Conservation (phyloP, 2,797 vertebrate genomes). For the Rhinophrynus dorsalis region DNA sequence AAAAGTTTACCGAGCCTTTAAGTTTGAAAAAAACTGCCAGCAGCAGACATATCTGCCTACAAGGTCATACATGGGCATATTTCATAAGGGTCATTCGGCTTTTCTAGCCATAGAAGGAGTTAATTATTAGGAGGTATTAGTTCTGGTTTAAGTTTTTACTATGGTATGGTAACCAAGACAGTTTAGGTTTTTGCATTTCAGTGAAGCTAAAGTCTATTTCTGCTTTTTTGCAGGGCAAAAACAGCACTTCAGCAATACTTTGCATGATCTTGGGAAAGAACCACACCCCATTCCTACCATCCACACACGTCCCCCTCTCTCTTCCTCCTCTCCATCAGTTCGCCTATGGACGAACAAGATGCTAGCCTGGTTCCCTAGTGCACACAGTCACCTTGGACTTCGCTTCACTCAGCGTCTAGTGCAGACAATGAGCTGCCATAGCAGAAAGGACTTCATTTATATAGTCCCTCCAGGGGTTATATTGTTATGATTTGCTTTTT, state of each 20-base stretch:
- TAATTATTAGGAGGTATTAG: too few species aligned
- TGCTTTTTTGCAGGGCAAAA: conserved; percentile 85
- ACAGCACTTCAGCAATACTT: conserved; percentile 98
- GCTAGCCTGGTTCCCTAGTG: conserved; percentile 76
- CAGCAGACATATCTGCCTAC: too few species aligned
- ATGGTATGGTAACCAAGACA: too few species aligned
- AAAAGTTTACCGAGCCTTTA: too few species aligned
- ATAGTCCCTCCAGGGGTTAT: conserved; percentile 55
- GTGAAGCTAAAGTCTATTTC: too few species aligned
- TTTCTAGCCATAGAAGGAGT: too few species aligned
- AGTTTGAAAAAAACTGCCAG: too few species aligned
- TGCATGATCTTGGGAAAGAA: conserved; percentile 78
- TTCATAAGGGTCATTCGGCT: too few species aligned
- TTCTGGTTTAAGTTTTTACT: too few species aligned
- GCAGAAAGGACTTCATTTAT: conserved; percentile 54
- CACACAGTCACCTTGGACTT: conserved; percentile 89
- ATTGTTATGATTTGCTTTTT: conserved; percentile 47
- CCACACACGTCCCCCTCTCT: neutral
- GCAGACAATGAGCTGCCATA: neutral
- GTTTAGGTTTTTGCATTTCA: too few species aligned
- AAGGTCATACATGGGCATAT: too few species aligned
- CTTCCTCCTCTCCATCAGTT: conserved; percentile 32
- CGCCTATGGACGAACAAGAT: conserved; percentile 68
- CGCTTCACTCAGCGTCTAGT: conserved; percentile 4
- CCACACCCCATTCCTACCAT: conserved; percentile 54